Percentiles rank a stretch among this genome's conserved stretches.
phyloP scores from a whole-genome alignment of 2,888 invertebrate species.

The Microctonus hyperodae region DNA sequence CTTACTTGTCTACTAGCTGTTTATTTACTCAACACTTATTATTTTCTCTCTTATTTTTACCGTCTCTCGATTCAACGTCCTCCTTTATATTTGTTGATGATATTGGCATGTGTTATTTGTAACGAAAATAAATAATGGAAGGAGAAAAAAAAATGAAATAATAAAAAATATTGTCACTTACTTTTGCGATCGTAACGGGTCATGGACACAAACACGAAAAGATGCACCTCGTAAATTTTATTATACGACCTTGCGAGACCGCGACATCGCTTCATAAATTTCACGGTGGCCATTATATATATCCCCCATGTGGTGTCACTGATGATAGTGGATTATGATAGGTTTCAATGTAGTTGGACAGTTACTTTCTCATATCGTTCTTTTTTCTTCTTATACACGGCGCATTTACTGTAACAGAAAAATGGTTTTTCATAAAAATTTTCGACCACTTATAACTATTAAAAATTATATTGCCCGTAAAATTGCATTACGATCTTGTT shows the following conservation, averaged over 20 bases:
- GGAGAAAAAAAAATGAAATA: not conserved
- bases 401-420: not conserved
- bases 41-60: not conserved
- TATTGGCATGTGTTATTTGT: not conserved
- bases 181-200: conserved; percentile 18
- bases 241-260: conserved; percentile 40
- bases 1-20: conserved; percentile 4
- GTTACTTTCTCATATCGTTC: not conserved
- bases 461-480: not conserved
- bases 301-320: conserved; percentile 17
- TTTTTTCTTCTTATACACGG: not conserved
- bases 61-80: not conserved
- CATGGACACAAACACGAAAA: conserved; percentile 17
- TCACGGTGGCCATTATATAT: conserved; percentile 23
- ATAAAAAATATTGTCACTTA: not conserved
- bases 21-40: conserved; percentile 2
- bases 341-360: conserved; percentile 20
- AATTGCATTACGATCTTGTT: not conserved
- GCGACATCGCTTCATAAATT: conserved; percentile 40
- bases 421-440: not conserved
- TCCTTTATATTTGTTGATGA: not conserved
- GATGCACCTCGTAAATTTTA: conserved; percentile 38
- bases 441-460: not conserved
- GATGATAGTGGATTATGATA: conserved; percentile 10
- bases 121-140: not conserved